Conservation (phyloP, 2,888 invertebrate species). For the Onchidella celtica region DNA sequence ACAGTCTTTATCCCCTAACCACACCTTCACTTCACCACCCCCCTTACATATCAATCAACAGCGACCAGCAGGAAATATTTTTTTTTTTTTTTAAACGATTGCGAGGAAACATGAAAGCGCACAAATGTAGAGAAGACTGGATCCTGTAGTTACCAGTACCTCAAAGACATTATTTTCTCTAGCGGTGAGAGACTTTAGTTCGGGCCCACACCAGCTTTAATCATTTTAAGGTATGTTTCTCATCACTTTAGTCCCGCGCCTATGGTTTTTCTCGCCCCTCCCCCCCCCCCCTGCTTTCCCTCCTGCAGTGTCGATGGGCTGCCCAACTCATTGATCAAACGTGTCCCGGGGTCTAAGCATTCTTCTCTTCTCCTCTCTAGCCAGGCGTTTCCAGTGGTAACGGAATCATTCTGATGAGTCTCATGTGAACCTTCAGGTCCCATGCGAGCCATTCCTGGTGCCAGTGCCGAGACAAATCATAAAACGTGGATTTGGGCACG, state of each 20-base stretch:
- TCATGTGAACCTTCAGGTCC: neutral
- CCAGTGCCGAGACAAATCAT: conserved; percentile 8
- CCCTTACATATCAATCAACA: no score
- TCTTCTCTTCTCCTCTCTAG: neutral
- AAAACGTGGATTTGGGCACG: neutral
- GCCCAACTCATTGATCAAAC: neutral
- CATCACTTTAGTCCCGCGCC: neutral
- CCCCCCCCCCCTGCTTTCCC: no score
- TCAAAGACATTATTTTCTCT: no score
- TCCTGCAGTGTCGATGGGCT: neutral
- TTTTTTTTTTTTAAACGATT: no score
- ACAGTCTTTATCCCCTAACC: no score
- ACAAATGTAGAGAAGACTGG: no score
- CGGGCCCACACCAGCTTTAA: neutral
- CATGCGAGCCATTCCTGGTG: neutral
- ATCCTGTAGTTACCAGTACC: no score
- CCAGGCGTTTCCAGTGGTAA: conserved; percentile 24
- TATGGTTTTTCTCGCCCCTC: neutral
- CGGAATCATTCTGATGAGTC: neutral
- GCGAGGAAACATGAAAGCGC: no score
- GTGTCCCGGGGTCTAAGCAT: neutral
- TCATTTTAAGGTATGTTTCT: neutral
- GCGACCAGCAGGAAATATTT: no score
- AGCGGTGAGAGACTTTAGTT: no score
- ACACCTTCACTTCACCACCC: no score